phyloP scores from a whole-genome alignment of 2,888 invertebrate genomes.

The Ischnura elegans region DNA sequence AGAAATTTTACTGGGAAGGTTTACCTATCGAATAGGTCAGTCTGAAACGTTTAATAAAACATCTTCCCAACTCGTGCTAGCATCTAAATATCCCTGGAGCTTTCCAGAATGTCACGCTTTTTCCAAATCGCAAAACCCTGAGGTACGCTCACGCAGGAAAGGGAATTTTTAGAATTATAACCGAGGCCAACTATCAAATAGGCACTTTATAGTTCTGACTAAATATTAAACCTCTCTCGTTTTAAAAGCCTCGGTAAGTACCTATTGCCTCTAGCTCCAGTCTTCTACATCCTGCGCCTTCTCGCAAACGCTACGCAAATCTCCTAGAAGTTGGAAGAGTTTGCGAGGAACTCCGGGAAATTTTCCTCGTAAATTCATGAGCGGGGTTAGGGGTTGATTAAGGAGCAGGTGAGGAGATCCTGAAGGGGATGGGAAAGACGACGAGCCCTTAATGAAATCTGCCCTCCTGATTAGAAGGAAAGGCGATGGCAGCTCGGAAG shows the following conservation, averaged over 20 bases:
- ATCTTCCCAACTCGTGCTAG: too few species aligned
- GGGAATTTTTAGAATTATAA: too few species aligned
- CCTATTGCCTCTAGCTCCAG: neutral
- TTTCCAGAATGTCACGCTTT: too few species aligned
- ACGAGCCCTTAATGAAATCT: conserved; percentile 12
- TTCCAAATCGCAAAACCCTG: too few species aligned
- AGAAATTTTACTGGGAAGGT: too few species aligned
- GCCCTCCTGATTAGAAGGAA: conserved; percentile 31
- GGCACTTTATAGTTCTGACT: neutral
- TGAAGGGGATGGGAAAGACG: neutral
- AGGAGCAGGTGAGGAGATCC: neutral
- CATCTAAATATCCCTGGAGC: too few species aligned
- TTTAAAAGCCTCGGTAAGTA: neutral
- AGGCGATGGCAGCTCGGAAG: neutral
- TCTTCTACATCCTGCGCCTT: neutral
- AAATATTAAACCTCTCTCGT: neutral
- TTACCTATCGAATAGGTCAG: too few species aligned
- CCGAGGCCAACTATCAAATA: neutral
- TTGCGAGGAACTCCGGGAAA: conserved; percentile 68
- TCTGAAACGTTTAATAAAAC: too few species aligned
- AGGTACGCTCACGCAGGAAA: too few species aligned
- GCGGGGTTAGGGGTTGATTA: neutral
- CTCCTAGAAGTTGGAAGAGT: conserved; percentile 73
- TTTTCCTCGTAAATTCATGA: conserved; percentile 4
- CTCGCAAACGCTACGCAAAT: conserved; percentile 76